Percentiles rank a stretch among this genome's conserved stretches.
Conservation (phyloP, 2,888 invertebrate genomes). For the Xylocampa areola region DNA sequence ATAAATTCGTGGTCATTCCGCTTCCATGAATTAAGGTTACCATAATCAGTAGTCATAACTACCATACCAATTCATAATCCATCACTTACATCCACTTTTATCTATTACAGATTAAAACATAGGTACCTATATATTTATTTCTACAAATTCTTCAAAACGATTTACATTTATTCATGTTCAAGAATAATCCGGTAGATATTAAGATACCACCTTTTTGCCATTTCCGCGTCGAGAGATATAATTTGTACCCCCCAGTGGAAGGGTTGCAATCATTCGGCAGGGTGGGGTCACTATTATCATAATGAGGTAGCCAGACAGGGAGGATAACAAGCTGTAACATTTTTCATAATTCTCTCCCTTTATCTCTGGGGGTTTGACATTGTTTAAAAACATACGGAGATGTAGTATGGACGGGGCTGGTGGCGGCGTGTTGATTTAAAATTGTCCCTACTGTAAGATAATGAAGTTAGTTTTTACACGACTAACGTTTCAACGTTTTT, state of each 20-base stretch:
- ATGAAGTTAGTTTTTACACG: no score
- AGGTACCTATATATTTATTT: no score
- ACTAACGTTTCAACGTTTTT: no score
- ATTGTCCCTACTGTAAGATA: no score
- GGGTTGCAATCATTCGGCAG: constrained; percentile 47
- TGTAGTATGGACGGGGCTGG: background rate
- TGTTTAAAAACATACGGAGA: constrained; percentile 34
- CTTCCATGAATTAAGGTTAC: no score
- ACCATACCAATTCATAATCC: no score
- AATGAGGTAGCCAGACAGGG: constrained; percentile 55
- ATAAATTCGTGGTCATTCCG: no score
- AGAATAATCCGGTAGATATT: constrained; percentile 8
- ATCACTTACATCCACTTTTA: no score
- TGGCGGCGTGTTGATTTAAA: no score
- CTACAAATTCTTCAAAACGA: background rate
- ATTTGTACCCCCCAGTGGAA: constrained; percentile 26
- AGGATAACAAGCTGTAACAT: constrained; percentile 59
- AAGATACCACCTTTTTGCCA: constrained; percentile 18
- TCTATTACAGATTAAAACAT: no score
- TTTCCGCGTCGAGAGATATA: constrained; percentile 32
- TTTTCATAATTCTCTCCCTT: constrained; percentile 61
- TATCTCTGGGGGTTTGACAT: constrained; percentile 44
- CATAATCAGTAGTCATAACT: no score
- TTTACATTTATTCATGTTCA: constrained; percentile 19
- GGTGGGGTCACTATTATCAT: constrained; percentile 58